These are phyloP conservation scores for Otolemur garnettii DNA, from an alignment of 2,113 vertebrate species.

Conservation along the genomic window DNA sequence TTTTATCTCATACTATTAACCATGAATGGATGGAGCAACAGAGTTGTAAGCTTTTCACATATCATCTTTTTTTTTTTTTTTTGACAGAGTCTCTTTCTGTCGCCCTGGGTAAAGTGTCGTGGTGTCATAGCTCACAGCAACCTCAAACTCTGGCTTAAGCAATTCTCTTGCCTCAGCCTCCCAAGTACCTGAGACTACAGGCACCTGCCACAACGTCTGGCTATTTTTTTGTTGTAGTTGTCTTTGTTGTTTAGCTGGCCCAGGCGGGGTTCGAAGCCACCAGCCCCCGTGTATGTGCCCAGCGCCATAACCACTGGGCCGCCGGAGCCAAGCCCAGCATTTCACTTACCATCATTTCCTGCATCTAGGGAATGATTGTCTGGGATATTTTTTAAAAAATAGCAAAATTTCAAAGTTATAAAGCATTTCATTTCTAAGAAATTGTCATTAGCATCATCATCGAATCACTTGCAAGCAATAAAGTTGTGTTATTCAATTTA, in stretches of 20 bases:
- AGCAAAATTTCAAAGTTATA: slow-evolving; percentile 16
- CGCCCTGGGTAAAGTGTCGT: too few species aligned
- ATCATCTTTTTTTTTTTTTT: slow-evolving; percentile 1
- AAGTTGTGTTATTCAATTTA: neutral
- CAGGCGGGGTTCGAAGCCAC: too few species aligned
- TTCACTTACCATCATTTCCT: slow-evolving; percentile 47
- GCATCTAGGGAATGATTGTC: slow-evolving; percentile 44
- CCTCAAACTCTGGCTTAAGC: too few species aligned
- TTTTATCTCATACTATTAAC: slow-evolving; percentile 67
- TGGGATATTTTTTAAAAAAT: neutral
- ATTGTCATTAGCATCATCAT: neutral
- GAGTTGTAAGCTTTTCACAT: slow-evolving; percentile 47
- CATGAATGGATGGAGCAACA: slow-evolving; percentile 47
- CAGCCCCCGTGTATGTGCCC: too few species aligned
- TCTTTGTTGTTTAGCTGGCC: too few species aligned
- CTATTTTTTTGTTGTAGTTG: too few species aligned
- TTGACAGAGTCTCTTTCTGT: too few species aligned
- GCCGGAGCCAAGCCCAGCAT: neutral
- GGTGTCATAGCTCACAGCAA: too few species aligned
- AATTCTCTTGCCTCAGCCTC: too few species aligned
- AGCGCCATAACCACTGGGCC: too few species aligned
- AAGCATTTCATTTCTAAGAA: slow-evolving; percentile 39
- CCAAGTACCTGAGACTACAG: too few species aligned
- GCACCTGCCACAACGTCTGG: too few species aligned
- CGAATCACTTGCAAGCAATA: slow-evolving; percentile 1